Percentiles rank a stretch among this genome's conserved stretches.
phyloP scores from a whole-genome alignment of 92 coral and sea anemone species.

The Ricordea florida region DNA sequence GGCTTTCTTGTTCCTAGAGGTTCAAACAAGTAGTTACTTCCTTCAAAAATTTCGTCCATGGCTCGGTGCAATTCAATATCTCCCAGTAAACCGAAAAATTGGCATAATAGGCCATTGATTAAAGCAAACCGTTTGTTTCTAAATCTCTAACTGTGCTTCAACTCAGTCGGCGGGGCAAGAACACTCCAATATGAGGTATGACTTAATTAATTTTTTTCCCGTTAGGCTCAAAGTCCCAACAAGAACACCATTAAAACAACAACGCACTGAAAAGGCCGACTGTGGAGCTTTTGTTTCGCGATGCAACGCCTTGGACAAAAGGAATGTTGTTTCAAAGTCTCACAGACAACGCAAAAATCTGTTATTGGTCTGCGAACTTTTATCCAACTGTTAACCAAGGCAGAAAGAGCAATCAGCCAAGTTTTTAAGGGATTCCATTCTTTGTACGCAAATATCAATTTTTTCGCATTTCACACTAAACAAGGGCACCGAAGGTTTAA shows the following conservation, averaged over 20 bases:
- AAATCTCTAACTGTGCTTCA: background rate
- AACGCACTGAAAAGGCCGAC: background rate
- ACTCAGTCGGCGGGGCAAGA: background rate
- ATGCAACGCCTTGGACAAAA: constrained; percentile 12
- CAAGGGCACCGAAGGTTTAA: too few species aligned
- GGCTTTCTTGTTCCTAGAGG: too few species aligned
- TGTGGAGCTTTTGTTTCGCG: constrained; percentile 4
- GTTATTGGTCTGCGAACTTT: constrained; percentile 5
- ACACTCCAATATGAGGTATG: background rate
- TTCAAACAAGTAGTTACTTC: too few species aligned
- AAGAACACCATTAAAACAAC: background rate
- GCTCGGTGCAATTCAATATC: too few species aligned
- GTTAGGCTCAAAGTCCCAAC: background rate
- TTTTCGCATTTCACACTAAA: too few species aligned
- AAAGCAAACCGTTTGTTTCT: background rate
- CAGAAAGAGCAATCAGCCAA: background rate
- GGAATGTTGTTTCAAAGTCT: background rate
- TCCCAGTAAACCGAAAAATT: too few species aligned
- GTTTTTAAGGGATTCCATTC: too few species aligned
- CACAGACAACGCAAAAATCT: background rate
- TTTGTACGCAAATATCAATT: too few species aligned
- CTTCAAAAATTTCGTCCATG: too few species aligned
- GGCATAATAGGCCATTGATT: too few species aligned
- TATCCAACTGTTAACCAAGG: constrained; percentile 17
- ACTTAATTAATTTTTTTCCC: constrained; percentile 1